Base-by-base conservation (phyloP, 1,140 invertebrate species). In the Calycopis cecrops region DNA sequence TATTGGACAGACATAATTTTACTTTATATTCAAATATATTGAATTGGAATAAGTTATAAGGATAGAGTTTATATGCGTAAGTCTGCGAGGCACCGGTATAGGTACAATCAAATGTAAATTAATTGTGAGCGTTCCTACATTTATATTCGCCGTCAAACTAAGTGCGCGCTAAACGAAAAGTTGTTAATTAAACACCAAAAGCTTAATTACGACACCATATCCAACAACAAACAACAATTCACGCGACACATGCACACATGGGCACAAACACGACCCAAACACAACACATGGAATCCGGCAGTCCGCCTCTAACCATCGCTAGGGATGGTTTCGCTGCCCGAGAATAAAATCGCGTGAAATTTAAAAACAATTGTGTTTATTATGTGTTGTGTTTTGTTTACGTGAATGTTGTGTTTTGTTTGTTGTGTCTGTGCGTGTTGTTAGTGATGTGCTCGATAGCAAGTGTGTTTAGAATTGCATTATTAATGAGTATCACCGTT, bases 381-480 rank as follows among this genome's bases (percentile, higher is more conserved):
- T 17, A 63, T 60, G 47, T 21, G 21, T 28, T 28, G 21, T 2
- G 6, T 28, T 28, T 2, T 28, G 21, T 28, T 28, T 28, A 28
- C 21, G 21, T 28, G 21, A 28, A 28, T 28, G 21, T 28, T 57
- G 40, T 37, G 52, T 37, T 48, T 57, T 56, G 47, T 34, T 54
- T 57, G 47, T 56, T 56, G 44, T 62, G 55, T 60, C 52, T 50
- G 50, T 58, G 44, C 54, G 52, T 54, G 48, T 34, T 54, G 21
- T 14, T 59, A 80, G 76, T 80, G 67, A 83, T 83, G 79, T 71
- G 66, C 69, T 52, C 68, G 54, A 57, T 69, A 57, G 49, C 53
- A 62, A 64, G 69, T 69, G 56, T 64, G 53, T 68, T 70, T 56
- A 55, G 62, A 52, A 69, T 78, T 59, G 52, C 69, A 28, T 56